These are phyloP conservation scores for Xiphophorus couchianus DNA, from an alignment of 2,113 vertebrate genomes.

Conservation along the genomic window DNA sequence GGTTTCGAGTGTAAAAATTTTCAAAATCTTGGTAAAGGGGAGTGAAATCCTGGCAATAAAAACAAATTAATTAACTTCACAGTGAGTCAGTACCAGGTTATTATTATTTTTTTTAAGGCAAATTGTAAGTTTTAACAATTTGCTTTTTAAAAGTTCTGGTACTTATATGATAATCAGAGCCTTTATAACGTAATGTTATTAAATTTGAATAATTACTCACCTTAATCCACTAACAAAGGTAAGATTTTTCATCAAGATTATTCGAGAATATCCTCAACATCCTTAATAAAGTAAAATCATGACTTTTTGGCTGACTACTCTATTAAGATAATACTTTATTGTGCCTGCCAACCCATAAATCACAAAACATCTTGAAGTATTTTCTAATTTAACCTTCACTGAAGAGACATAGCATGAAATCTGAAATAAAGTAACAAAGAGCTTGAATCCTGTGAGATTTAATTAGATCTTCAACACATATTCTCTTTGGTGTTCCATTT, in stretches of 20 bases:
- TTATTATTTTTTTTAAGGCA: not conserved
- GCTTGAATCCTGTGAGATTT: slow-evolving; percentile 71
- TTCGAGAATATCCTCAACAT: not conserved
- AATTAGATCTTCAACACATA: slow-evolving; percentile 70
- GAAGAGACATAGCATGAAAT: slow-evolving; percentile 31
- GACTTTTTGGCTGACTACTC: not conserved
- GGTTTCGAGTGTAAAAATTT: slow-evolving; percentile 92
- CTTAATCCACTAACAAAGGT: not conserved
- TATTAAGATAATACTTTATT: not conserved
- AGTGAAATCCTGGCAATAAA: slow-evolving; percentile 85
- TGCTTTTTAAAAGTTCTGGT: too few species aligned
- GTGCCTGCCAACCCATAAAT: not conserved
- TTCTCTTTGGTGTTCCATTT: slow-evolving; percentile 64
- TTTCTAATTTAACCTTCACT: slow-evolving; percentile 15
- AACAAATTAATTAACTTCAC: not conserved
- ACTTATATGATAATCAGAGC: not conserved
- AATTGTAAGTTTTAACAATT: not conserved
- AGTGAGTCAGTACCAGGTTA: not conserved
- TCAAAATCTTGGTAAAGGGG: slow-evolving; percentile 97
- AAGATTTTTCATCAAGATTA: not conserved
- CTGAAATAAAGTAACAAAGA: slow-evolving; percentile 54
- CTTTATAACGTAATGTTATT: not conserved
- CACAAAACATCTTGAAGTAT: not conserved
- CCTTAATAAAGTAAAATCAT: not conserved
- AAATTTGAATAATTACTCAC: not conserved